These are phyloP conservation scores for Porites rus DNA, from an alignment of 92 coral and sea anemone species.

Conservation along the genomic window DNA sequence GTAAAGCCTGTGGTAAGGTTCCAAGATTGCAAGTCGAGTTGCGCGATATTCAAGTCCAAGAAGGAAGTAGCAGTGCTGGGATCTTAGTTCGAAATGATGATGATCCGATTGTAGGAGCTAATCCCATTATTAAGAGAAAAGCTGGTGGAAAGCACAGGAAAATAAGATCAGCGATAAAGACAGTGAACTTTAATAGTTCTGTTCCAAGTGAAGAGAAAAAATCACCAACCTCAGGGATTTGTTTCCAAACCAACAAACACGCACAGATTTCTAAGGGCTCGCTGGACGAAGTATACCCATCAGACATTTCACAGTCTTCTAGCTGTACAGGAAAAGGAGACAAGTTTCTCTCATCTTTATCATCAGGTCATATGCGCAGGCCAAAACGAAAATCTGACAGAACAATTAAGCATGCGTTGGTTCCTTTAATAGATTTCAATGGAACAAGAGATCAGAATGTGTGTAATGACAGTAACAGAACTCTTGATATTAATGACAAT, in stretches of 20 bases:
- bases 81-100: not conserved
- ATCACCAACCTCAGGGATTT: not conserved
- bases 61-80: not conserved
- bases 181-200: constrained; percentile 1
- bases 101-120: not conserved
- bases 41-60: not conserved
- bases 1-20: not conserved
- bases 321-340: not conserved
- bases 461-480: not conserved
- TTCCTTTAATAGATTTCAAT: not conserved
- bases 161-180: not conserved
- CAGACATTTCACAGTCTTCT: not conserved
- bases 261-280: not conserved
- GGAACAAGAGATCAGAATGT: not conserved
- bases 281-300: not conserved
- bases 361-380: not conserved
- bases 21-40: not conserved
- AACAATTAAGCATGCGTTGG: not conserved
- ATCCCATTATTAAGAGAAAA: not conserved
- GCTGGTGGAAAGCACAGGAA: not conserved
- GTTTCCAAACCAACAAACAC: not conserved
- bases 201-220: not conserved
- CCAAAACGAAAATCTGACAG: not conserved
- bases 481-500: not conserved
- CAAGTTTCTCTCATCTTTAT: not conserved